Percentiles rank a stretch among this genome's conserved stretches.
phyloP scores from a whole-genome alignment of 2,797 vertebrate genomes.

The Liasis olivaceus region DNA sequence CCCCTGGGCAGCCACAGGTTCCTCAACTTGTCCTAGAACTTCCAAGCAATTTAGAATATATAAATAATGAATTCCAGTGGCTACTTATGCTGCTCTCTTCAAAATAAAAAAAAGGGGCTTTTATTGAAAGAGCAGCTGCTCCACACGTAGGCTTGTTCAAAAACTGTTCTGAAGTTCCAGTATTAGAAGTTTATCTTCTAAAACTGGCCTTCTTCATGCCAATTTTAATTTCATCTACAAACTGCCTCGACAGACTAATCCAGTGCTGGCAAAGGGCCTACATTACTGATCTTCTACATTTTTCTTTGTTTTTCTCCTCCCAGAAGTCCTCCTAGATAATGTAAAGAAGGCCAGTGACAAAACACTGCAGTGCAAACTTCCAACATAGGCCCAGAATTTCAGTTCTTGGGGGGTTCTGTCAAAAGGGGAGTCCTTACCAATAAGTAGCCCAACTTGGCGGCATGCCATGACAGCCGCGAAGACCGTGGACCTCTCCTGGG shows the following conservation, averaged over 20 bases:
- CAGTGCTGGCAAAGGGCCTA: not conserved
- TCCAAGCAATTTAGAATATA: not conserved
- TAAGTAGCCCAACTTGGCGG: conserved; percentile 83
- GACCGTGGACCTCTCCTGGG: conserved; percentile 79
- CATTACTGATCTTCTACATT: not conserved
- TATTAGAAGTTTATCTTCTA: not conserved
- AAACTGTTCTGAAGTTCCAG: not conserved
- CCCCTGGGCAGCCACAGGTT: not conserved
- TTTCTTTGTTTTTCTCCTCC: not conserved
- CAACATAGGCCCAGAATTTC: too few species aligned
- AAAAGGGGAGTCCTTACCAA: conserved; percentile 71
- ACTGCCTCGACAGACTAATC: not conserved
- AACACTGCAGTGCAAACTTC: not conserved
- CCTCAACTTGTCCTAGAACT: not conserved
- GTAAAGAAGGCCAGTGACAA: not conserved
- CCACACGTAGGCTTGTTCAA: not conserved
- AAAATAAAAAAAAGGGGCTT: not conserved
- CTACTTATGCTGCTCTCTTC: not conserved
- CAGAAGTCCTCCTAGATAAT: not conserved
- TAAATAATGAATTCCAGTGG: not conserved
- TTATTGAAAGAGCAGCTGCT: not conserved
- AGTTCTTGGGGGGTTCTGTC: not conserved
- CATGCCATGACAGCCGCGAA: conserved; percentile 86
- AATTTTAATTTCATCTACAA: not conserved
- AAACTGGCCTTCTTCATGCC: not conserved